Base-by-base conservation (phyloP, 2,888 invertebrate species). In the Pemphredon lugubris region DNA sequence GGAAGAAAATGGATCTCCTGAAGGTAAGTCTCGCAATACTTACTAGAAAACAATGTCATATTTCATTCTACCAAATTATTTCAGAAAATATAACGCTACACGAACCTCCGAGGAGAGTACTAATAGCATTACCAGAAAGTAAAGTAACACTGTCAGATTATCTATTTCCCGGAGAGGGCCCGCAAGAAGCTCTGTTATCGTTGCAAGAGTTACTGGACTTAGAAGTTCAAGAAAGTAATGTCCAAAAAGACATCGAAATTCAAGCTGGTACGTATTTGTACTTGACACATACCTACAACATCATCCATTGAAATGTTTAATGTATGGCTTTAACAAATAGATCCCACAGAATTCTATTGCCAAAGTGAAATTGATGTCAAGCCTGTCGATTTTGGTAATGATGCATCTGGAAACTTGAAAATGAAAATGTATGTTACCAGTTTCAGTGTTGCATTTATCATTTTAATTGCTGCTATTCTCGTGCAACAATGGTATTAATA, bases 111-210 rank as follows among this genome's bases (percentile, higher is more conserved):
- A 92, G 97, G 39, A 92, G 97, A 71, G 96, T 97, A 0, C 92
- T 97, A 63, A 95, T 96, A 14, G 92, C 93, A n/a, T 91, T 96
- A 2, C 92, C 93, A 1, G 90, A 91, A 18, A 91, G 91, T 26
- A 90, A 90, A 69, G 91, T 97, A 42, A 94, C 94, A 72, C 92
- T 97, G 32, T 96, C 96, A 54, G 97, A 98, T 89, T 98, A 98
- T 88, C 90, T 97, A 57, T 98, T 97, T 87, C 96, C 97, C 20
- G 97, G 97, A 0, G 97, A 98, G 90, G 95, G 95, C 0, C 93
- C 95, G 0, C 93, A 94, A 7, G 97, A 97, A 83, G 96, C 95
- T 0, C 91, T 95, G 40, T 92, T 94, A 37, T 95, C 97, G 1
- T 93, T 96, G 4, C 92, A 95, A 81, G 97, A 97, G 87, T 91